Evolutionary conservation across 1,140 invertebrate genomes (phyloP).

Genomic region (Philopotamus ludificatus): DNA sequence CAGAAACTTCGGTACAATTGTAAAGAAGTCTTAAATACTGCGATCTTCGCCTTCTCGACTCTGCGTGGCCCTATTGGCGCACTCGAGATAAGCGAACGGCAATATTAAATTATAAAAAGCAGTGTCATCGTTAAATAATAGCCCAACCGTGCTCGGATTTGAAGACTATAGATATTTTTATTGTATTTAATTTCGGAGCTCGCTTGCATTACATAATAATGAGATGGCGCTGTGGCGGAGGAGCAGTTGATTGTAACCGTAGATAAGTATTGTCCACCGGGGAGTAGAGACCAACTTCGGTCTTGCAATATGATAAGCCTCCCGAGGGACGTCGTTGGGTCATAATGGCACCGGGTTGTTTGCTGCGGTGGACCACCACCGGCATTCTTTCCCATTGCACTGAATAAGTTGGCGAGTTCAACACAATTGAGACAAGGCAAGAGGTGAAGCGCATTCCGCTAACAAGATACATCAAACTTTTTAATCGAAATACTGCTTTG

Average conservation of each 20-base stretch:
- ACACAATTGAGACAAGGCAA: not conserved
- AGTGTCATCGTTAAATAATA: too few relatives aligned
- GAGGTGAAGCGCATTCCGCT: too few relatives aligned
- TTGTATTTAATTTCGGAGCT: too few relatives aligned
- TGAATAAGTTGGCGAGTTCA: not conserved
- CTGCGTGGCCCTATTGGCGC: not conserved
- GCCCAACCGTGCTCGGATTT: too few relatives aligned
- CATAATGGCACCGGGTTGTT: not conserved
- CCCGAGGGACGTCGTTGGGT: not conserved
- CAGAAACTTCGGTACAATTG: slow-evolving; percentile 24
- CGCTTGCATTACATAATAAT: too few relatives aligned
- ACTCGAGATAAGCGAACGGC: not conserved
- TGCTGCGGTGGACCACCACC: not conserved
- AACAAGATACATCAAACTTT: too few relatives aligned
- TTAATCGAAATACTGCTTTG: too few relatives aligned
- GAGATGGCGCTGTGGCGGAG: too few relatives aligned
- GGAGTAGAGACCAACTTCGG: not conserved
- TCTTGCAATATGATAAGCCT: not conserved
- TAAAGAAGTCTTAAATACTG: slow-evolving; percentile 23
- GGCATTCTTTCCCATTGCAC: not conserved
- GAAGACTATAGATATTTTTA: too few relatives aligned
- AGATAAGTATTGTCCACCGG: not conserved
- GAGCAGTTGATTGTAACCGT: not conserved
- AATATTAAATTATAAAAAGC: not conserved
- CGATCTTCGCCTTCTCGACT: not conserved